Conservation (phyloP, 2,797 vertebrate genomes). For the Orientallactaga sibirica region DNA sequence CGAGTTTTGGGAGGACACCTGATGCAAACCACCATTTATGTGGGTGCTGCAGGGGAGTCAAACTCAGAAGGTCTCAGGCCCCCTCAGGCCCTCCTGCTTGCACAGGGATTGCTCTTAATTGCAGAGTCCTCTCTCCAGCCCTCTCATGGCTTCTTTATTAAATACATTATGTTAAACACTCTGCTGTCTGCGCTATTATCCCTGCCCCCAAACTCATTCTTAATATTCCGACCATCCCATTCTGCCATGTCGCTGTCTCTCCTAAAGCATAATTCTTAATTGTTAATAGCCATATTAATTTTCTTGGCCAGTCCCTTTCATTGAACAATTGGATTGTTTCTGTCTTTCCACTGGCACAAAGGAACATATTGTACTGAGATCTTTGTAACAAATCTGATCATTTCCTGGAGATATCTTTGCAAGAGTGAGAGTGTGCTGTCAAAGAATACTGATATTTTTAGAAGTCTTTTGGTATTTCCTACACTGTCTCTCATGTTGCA, state of each 20-base stretch:
- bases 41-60: too few species aligned
- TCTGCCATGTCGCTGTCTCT: rapidly evolving
- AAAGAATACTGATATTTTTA: neutral
- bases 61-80: too few species aligned
- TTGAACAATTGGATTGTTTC: neutral
- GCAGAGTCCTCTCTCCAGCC: too few species aligned
- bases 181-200: neutral
- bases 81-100: too few species aligned
- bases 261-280: neutral
- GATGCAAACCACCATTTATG: too few species aligned
- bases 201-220: rapidly evolving
- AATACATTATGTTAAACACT: rapidly evolving
- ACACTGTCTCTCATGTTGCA: neutral
- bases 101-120: too few species aligned
- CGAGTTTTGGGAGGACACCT: too few species aligned
- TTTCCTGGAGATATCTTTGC: slow-evolving; percentile 48
- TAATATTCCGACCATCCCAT: too few species aligned
- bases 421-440: neutral
- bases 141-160: neutral
- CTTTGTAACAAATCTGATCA: neutral
- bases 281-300: slow-evolving; percentile 30
- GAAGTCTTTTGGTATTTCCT: neutral
- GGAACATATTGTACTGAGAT: neutral
- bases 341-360: neutral
- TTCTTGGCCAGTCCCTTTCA: neutral